phyloP scores from a whole-genome alignment of 2,113 vertebrate genomes.

The Eudyptes chrysolophus region DNA sequence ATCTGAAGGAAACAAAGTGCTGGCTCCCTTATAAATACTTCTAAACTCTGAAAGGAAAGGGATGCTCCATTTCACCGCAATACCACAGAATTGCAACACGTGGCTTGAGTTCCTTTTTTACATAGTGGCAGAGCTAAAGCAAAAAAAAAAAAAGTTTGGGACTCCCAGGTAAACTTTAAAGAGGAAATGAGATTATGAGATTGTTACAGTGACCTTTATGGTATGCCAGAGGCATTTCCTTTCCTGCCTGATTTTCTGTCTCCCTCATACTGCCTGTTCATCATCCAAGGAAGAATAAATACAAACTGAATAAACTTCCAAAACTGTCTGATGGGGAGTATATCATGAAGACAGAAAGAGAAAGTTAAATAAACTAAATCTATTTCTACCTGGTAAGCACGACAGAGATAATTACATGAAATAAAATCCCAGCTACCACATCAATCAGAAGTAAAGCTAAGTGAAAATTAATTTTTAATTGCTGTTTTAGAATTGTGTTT shows the following conservation, averaged over 20 bases:
- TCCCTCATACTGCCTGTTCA: not conserved
- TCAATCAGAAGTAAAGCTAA: not conserved
- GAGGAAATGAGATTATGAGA: constrained; percentile 58
- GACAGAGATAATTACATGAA: not conserved
- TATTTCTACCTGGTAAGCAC: not conserved
- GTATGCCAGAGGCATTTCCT: constrained; percentile 28
- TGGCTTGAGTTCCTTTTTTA: constrained; percentile 24
- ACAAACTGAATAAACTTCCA: constrained; percentile 10
- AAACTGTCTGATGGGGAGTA: not conserved
- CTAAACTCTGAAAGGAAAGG: constrained; percentile 13
- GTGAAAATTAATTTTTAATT: not conserved
- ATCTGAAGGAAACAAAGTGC: not conserved
- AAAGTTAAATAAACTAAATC: not conserved
- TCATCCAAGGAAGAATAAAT: not conserved
- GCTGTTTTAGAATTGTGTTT: not conserved
- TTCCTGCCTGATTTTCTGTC: constrained; percentile 11
- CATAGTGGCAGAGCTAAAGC: not conserved
- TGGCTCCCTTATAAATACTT: constrained; percentile 25
- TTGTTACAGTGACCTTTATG: constrained; percentile 45
- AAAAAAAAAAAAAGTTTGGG: constrained; percentile 10
- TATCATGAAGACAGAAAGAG: constrained; percentile 1
- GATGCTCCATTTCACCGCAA: constrained; percentile 46
- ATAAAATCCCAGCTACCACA: not conserved
- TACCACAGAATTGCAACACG: constrained; percentile 62
- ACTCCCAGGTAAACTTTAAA: constrained; percentile 67